phyloP scores from a whole-genome alignment of 2,797 vertebrate genomes.

The Hippoglossus hippoglossus region DNA sequence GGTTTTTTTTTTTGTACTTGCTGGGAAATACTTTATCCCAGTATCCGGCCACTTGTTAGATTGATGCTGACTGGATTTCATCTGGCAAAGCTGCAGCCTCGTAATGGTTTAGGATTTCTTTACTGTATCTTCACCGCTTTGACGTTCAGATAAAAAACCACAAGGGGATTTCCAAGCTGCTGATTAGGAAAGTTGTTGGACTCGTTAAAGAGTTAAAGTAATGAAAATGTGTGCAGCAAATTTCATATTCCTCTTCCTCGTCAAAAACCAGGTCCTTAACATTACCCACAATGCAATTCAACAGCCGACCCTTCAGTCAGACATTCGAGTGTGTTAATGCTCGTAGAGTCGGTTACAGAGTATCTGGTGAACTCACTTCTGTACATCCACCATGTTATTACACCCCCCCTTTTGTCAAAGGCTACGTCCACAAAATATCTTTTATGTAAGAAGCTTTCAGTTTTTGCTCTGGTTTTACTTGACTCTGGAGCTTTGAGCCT shows the following conservation, averaged over 20 bases:
- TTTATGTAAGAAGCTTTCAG: too few species aligned
- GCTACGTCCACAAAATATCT: too few species aligned
- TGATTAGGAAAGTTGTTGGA: slow-evolving; percentile 4
- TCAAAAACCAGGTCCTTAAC: background rate
- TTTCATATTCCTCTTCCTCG: background rate
- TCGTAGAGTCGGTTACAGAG: too few species aligned
- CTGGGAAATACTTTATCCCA: slow-evolving; percentile 8
- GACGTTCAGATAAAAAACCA: slow-evolving; percentile 13
- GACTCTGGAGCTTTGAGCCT: too few species aligned
- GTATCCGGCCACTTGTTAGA: slow-evolving; percentile 4
- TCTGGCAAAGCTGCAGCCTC: slow-evolving; percentile 5
- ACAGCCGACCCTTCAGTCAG: background rate
- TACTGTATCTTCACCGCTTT: background rate
- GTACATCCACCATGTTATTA: too few species aligned
- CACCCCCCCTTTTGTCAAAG: too few species aligned
- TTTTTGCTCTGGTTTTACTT: too few species aligned
- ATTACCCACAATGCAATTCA: background rate
- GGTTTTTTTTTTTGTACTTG: slow-evolving; percentile 2
- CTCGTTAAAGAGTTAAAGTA: too few species aligned
- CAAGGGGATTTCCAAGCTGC: slow-evolving; percentile 8
- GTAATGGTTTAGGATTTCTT: background rate
- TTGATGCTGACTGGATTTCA: background rate
- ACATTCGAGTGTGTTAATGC: too few species aligned
- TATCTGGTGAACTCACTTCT: too few species aligned
- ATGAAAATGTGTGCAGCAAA: too few species aligned